phyloP scores from a whole-genome alignment of 2,888 invertebrate genomes.

The Amphimallon solstitiale region DNA sequence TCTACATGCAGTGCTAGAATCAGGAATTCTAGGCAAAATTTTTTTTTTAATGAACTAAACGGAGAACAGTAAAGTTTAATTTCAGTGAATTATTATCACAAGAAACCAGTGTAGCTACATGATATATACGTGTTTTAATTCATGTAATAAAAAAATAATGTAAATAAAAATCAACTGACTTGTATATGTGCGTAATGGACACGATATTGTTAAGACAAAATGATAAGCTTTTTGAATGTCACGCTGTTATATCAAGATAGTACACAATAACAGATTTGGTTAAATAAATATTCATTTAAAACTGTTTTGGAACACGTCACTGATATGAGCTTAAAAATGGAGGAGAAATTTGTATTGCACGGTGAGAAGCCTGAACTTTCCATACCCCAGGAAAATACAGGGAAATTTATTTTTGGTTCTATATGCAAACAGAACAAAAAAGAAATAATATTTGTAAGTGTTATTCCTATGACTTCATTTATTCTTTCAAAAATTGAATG shows the following conservation, averaged over 20 bases:
- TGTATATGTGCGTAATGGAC: background rate
- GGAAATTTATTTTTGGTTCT: constrained; percentile 6
- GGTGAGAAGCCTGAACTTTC: constrained; percentile 7
- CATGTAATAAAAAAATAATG: no score
- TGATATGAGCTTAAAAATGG: background rate
- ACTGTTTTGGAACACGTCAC: background rate
- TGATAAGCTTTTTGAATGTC: constrained; percentile 18
- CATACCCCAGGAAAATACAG: constrained; percentile 22
- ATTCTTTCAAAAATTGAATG: no score
- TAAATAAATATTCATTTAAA: background rate
- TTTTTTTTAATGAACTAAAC: no score
- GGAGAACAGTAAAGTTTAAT: no score
- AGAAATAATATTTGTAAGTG: constrained; percentile 27
- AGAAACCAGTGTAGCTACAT: no score
- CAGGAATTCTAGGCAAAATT: no score
- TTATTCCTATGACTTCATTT: no score
- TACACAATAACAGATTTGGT: background rate
- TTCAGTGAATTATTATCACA: no score
- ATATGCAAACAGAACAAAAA: constrained; percentile 1
- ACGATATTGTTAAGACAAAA: background rate
- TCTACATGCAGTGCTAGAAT: no score
- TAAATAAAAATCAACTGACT: no score
- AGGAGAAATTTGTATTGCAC: constrained; percentile 14
- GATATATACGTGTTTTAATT: no score
- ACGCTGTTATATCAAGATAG: background rate